Evolutionary conservation across 2,797 vertebrate species (phyloP), one percentile per base, ranked within the genome.

Genomic region (Halcyon leucocephala): DNA sequence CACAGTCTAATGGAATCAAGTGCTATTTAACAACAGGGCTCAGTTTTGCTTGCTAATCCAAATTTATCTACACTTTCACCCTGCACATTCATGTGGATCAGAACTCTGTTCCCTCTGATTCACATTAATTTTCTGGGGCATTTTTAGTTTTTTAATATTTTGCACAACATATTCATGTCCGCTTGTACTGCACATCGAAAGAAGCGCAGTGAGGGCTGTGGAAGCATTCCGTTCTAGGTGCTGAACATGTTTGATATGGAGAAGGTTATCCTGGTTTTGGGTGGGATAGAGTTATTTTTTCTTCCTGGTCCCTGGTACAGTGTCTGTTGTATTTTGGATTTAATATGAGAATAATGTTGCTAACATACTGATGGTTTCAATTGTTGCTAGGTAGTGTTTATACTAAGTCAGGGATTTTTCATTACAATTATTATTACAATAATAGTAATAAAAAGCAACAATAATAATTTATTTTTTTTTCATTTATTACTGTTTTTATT

Each of bases 1-100:
- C 97, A 96, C 98, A 98, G 98, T 97, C 87, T 96, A 97, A 98
- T 97, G 92, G 97, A 95, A 97, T 96, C 97, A 95, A 97, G 97
- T 55, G 95, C 97, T 94, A 94, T 97, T 98, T 97, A 96, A 97
- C 97, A 97, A 96, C 93, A 96, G 91, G 84, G 85, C 94, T 86
- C 92, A 66, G 96, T 96, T 97, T 98, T 96, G 94, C 97, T 96
- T 95, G 95, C 95, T 97, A 93, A 97, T 97, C 96, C 97, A 95
- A 96, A 96, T 94, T 96, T 96, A 86, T 97, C 93, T 96, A 70
- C 76, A 67, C 86, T 93, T 96, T 95, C 22, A 7, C 85, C 22
- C 49, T 22, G 88, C 72, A 95, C 91, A 94, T 89, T 91, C 95
- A 95, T 94, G n/a, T 60, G 73, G 79, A 96, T 95, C 94, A 77